Base-by-base conservation (phyloP, 2,797 vertebrate species). In the Paguma larvata region DNA sequence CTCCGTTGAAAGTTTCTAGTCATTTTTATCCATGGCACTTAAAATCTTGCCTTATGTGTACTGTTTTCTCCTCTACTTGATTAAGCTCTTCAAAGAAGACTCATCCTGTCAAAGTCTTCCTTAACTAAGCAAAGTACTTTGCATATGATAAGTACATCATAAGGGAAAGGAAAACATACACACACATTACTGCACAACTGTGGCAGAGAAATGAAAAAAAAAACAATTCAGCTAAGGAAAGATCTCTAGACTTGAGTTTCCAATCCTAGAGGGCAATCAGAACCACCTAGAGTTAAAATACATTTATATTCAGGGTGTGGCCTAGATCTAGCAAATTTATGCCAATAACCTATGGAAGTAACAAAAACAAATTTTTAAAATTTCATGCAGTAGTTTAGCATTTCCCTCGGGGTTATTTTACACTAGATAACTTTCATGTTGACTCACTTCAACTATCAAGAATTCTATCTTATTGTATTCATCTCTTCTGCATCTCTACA, bases 41-140 rank as follows among this genome's bases (percentile, higher is more conserved):
- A 84, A 92, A 78, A 87, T 41, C 9, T 38, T 94, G 27, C 41
- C 25, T 62, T 51, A 85, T 53, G 62, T 88, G 6, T 78, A 72
- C 8, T 77, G 23, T 93, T 91, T 87, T 91, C 44, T 38, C 13
- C 44, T 70, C 44, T 79, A 93, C 53, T 84, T 46, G 2, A n/a
- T 70, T 48, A 93, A 95, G 13, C 34, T 95, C 56, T 93, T 91
- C 82, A 91, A 91, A 86, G 25, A 38, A 85, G 85, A 59, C 13
- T 53, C n/a, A 91, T 6, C 16, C 38, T 79, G 38, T 59, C 38
- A 48, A 89, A 70, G 30, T 85, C 48, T 94, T 65, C 15, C 48
- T 38, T 65, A 94, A 84, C 46, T 67, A 86, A 86, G 38, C 48
- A 41, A 89, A 89, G 30, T 51, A 51, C 38, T 95, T 46, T 59